phyloP scores from a whole-genome alignment of 2,888 invertebrate genomes.

The Callyntrura sp. region DNA sequence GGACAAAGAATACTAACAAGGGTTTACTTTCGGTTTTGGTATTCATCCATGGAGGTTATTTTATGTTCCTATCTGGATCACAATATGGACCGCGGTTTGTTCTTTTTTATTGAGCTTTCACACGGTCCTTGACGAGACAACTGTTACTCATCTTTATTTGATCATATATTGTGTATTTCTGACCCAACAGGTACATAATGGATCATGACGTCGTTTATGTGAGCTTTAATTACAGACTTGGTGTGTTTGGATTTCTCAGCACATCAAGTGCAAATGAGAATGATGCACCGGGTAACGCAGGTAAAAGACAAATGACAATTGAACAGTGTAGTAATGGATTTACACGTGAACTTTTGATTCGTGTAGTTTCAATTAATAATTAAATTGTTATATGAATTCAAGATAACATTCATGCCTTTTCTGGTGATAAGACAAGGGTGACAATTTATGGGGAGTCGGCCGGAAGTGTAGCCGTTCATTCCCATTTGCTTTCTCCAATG shows the following conservation, averaged over 20 bases:
- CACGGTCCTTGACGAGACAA: no score
- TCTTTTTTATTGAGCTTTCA: no score
- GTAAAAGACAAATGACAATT: background rate
- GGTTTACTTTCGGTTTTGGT: slow-evolving; percentile 51
- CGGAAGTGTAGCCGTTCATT: background rate
- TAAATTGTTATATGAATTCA: slow-evolving; percentile 49
- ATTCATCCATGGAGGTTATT: slow-evolving; percentile 59
- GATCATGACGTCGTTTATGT: slow-evolving; percentile 48
- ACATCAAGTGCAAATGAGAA: slow-evolving; percentile 13
- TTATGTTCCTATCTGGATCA: slow-evolving; percentile 37
- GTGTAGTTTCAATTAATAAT: slow-evolving; percentile 14
- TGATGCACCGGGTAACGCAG: slow-evolving; percentile 69
- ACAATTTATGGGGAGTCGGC: slow-evolving; percentile 23
- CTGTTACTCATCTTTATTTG: no score
- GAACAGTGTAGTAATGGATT: background rate
- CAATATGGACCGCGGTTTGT: slow-evolving; percentile 41
- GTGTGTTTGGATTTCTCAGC: slow-evolving; percentile 57
- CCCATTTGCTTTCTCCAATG: slow-evolving; percentile 43
- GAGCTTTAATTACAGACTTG: slow-evolving; percentile 50
- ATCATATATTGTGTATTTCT: no score
- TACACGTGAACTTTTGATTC: background rate
- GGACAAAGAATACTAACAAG: background rate
- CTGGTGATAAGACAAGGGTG: slow-evolving; percentile 30
- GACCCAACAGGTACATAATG: no score
- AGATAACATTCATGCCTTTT: slow-evolving; percentile 33